A percentile compares a stretch with the other conserved stretches of the same genome.
These are phyloP conservation scores for Myzus persicae DNA, from an alignment of 1,140 invertebrate genomes.

Conservation along the genomic window DNA sequence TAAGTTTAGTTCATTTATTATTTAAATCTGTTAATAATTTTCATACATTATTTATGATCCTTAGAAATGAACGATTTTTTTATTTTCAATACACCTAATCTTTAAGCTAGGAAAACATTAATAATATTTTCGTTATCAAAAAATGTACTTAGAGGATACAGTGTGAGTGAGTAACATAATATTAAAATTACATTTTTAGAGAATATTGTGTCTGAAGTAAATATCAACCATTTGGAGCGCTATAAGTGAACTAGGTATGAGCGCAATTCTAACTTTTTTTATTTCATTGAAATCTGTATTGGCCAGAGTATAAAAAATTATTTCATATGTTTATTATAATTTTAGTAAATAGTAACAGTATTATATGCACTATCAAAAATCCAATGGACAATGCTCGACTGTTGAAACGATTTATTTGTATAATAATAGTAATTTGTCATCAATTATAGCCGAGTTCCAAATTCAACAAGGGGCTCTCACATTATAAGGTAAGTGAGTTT, in stretches of 20 bases:
- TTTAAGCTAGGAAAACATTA: background rate
- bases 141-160: too few relatives aligned
- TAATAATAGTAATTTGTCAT: background rate
- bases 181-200: too few relatives aligned
- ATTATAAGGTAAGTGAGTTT: background rate
- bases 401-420: background rate
- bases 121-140: background rate
- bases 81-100: background rate
- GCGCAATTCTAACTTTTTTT: background rate
- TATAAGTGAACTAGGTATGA: too few relatives aligned
- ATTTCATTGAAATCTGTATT: background rate
- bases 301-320: background rate
- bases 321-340: too few relatives aligned
- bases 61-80: background rate
- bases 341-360: background rate
- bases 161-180: too few relatives aligned
- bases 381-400: background rate
- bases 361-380: background rate
- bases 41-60: background rate
- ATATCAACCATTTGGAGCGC: background rate
- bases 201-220: background rate
- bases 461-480: background rate
- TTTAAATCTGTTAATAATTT: background rate
- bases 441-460: background rate
- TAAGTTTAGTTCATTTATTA: background rate